Evolutionary conservation across 2,888 invertebrate species (phyloP), one percentile per base, ranked within the genome.

Genomic region (Sarcophaga caerulescens): DNA sequence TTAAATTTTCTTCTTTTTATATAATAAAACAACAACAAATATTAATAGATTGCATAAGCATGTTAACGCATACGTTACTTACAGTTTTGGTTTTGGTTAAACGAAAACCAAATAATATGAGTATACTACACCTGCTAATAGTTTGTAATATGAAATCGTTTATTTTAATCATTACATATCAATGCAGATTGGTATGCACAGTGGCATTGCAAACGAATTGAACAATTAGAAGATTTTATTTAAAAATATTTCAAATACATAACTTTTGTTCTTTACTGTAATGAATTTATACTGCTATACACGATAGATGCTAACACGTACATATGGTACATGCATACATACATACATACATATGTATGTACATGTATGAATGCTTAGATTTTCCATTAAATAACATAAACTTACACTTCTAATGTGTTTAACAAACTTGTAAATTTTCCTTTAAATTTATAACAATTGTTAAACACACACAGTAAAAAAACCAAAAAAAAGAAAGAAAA

Each of bases 341-440:
- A 47, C 47, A 11, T n/a, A n/a, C n/a, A 35, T 11, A 47, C 47
- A 47, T 47, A 47, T 1, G 14, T 47, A 47, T 10, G 11, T 17
- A 52, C 52, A 52, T 23, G 35, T 14, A 52, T 17, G 12, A 14
- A 14, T 52, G 52, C 19, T 19, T 52, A 75, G 80, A 80, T 70
- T 77, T 81, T 76, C 63, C 57, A 68, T 44, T 44, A 78, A 83
- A 83, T 62, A 79, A 82, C 82, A 76, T 79, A 79, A 85, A 82
- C 85, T 85, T 82, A 85, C 82, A 79, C 85, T 82, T 82, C 82
- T 79, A 82, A 85, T 79, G 85, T 85, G 85, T 82, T 85, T 79
- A 79, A 85, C 85, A 85, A 82, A 85, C 82, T 85, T 85, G 85
- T 85, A 85, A 82, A 85, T 85, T 82, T 85, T 82, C 75, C 59